Conservation (phyloP, 1,140 invertebrate species). For the Colletes latitarsis region DNA sequence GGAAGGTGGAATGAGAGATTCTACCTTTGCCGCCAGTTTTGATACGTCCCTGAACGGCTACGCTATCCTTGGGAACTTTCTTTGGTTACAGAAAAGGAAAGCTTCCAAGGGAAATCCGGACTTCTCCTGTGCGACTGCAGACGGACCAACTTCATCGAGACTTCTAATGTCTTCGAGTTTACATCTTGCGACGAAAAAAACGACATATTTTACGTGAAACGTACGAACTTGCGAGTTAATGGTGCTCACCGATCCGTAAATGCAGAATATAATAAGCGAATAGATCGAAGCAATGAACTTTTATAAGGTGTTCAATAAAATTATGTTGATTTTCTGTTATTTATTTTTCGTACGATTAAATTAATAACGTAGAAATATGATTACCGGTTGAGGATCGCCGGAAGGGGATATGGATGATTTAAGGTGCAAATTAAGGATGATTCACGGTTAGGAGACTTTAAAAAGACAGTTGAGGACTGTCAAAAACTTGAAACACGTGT, state of each 20-base stretch:
- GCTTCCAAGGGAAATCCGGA: conserved; percentile 59
- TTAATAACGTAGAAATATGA: no score
- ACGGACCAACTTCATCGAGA: conserved; percentile 29
- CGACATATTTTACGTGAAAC: background rate
- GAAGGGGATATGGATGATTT: no score
- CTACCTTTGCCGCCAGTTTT: background rate
- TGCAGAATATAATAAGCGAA: background rate
- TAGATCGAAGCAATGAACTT: no score
- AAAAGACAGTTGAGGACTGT: no score
- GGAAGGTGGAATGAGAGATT: conserved; percentile 43
- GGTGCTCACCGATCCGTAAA: background rate
- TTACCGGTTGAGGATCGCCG: no score
- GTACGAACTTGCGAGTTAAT: background rate
- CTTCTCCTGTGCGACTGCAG: background rate
- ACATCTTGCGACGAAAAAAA: conserved; percentile 3
- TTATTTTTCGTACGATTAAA: no score
- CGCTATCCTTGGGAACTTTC: conserved; percentile 38
- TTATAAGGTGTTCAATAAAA: no score
- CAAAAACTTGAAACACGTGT: no score
- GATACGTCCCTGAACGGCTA: conserved; percentile 33
- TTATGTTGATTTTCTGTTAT: no score
- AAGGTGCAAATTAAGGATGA: no score
- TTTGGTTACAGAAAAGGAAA: conserved; percentile 39
- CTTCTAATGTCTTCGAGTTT: conserved; percentile 24
- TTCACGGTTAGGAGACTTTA: no score